Percentiles rank a stretch among this genome's conserved stretches.
Conservation (phyloP, 1,140 invertebrate genomes). For the Calliopsis andreniformis region DNA sequence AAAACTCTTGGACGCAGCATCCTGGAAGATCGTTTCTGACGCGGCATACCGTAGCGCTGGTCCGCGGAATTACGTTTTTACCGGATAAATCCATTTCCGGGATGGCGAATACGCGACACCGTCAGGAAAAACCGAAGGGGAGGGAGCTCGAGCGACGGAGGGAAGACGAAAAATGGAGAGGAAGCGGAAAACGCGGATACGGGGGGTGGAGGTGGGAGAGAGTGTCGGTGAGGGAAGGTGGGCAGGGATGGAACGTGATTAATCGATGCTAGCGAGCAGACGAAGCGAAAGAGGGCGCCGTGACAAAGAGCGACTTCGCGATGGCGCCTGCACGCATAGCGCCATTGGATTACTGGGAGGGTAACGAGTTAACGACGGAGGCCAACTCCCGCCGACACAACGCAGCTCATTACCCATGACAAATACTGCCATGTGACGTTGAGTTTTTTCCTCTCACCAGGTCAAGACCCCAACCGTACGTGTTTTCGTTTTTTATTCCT, state of each 20-base stretch:
- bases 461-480: background rate
- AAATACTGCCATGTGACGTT: slow-evolving; percentile 55
- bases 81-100: slow-evolving; percentile 50
- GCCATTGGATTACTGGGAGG: slow-evolving; percentile 52
- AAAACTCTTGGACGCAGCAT: background rate
- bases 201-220: background rate
- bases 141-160: slow-evolving; percentile 11
- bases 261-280: slow-evolving; percentile 62
- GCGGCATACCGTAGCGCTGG: background rate
- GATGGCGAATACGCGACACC: slow-evolving; percentile 13
- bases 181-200: slow-evolving; percentile 11
- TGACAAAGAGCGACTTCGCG: slow-evolving; percentile 64
- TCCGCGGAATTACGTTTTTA: slow-evolving; percentile 48
- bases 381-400: slow-evolving; percentile 56
- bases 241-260: slow-evolving; percentile 51
- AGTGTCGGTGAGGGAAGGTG: background rate
- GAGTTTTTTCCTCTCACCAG: slow-evolving; percentile 48
- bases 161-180: slow-evolving; percentile 44
- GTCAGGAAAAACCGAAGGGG: background rate
- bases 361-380: slow-evolving; percentile 67
- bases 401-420: slow-evolving; percentile 62
- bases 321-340: slow-evolving; percentile 57
- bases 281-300: slow-evolving; percentile 61
- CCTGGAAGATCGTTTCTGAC: slow-evolving; percentile 11
- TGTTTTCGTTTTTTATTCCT: background rate